These are phyloP conservation scores for Coelinius sp. DNA, from an alignment of 2,888 invertebrate genomes.

Conservation along the genomic window DNA sequence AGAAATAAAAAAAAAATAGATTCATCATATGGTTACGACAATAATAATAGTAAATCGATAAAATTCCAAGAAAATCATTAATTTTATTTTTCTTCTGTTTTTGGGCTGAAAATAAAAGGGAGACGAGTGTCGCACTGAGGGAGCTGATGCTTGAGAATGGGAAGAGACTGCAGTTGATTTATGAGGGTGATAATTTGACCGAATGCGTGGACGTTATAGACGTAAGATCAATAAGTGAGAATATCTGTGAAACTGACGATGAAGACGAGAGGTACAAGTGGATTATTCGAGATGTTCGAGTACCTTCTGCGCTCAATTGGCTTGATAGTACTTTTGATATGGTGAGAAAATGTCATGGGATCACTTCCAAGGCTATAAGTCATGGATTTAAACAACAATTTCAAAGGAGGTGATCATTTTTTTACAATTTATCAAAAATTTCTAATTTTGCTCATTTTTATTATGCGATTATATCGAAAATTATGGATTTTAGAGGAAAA, in stretches of 20 bases:
- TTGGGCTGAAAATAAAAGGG: constrained; percentile 47
- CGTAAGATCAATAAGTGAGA: constrained; percentile 45
- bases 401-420: neutral
- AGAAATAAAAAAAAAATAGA: constrained; percentile 21
- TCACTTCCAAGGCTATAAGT: neutral
- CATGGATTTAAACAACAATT: neutral
- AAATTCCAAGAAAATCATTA: constrained; percentile 32
- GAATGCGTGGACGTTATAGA: constrained; percentile 61
- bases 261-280: neutral
- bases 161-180: constrained; percentile 62
- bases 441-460: too few relatives aligned
- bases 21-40: constrained; percentile 36
- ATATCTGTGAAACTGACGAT: constrained; percentile 34
- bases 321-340: neutral
- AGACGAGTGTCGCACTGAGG: constrained; percentile 59
- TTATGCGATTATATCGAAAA: too few relatives aligned
- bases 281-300: constrained; percentile 3
- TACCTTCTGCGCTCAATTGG: constrained; percentile 16
- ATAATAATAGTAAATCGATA: constrained; percentile 30
- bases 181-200: constrained; percentile 60
- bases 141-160: constrained; percentile 58
- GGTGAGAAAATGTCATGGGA: neutral
- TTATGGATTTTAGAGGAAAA: too few relatives aligned
- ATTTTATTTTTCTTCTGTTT: constrained; percentile 21
- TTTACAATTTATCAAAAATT: too few relatives aligned